Percentiles rank a stretch among this genome's conserved stretches.
Evolutionary conservation across 2,113 vertebrate genomes (phyloP).

Genomic region (Parotia lawesii): DNA sequence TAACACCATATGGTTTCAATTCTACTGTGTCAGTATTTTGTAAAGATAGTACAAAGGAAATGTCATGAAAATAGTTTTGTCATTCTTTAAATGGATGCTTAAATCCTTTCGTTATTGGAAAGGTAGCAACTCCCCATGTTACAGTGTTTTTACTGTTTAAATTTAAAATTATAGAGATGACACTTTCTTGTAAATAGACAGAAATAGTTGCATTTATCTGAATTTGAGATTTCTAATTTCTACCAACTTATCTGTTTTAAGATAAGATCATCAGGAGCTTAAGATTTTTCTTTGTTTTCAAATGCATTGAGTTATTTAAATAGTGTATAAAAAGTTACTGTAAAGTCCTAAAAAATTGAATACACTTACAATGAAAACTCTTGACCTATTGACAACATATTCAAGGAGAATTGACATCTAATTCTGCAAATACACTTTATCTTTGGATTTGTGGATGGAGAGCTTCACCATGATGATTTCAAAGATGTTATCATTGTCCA

Average conservation of each 20-base stretch:
- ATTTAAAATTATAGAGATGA: not conserved
- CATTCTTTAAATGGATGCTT: not conserved
- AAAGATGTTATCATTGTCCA: not conserved
- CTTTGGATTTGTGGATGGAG: not conserved
- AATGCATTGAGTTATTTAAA: not conserved
- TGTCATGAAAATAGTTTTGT: not conserved
- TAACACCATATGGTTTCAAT: not conserved
- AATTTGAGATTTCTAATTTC: not conserved
- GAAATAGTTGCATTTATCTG: not conserved
- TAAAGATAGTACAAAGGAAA: not conserved
- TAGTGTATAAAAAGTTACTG: not conserved
- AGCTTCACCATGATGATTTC: not conserved
- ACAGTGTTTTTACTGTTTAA: not conserved
- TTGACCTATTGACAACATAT: not conserved
- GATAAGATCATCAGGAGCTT: not conserved
- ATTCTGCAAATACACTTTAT: not conserved
- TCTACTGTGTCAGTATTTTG: not conserved
- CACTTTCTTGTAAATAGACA: not conserved
- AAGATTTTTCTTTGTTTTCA: not conserved
- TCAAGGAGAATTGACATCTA: not conserved
- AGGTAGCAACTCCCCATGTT: not conserved
- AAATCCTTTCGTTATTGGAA: not conserved
- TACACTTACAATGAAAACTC: not conserved
- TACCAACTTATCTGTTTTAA: not conserved
- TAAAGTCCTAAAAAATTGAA: not conserved